Percentiles rank a stretch among this genome's conserved stretches.
These are phyloP conservation scores for Pygmarrhopalites habei DNA, from an alignment of 1,140 invertebrate species.

Conservation along the genomic window DNA sequence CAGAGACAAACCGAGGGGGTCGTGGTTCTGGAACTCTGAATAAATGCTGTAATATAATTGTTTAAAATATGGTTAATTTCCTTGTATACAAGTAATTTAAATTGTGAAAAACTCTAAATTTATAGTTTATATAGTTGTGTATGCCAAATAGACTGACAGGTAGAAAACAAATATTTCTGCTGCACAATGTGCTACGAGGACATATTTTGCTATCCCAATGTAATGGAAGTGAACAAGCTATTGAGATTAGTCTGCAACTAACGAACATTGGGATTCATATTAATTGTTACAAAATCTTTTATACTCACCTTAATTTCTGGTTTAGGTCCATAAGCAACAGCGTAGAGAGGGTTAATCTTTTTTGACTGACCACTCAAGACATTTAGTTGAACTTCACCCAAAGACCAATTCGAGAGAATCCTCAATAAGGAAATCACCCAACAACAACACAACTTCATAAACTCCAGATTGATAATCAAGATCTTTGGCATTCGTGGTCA, in stretches of 20 bases:
- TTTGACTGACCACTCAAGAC: slow-evolving; percentile 49
- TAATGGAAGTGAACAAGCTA: too few species aligned
- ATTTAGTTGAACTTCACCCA: slow-evolving; percentile 69
- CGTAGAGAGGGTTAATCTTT: slow-evolving; percentile 41
- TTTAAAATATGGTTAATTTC: too few species aligned
- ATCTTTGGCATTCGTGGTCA: slow-evolving; percentile 69
- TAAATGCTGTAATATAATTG: slow-evolving; percentile 73
- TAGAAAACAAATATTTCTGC: too few species aligned
- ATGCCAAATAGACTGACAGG: too few species aligned
- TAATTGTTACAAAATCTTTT: too few species aligned
- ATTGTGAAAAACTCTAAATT: too few species aligned
- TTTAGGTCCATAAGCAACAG: slow-evolving; percentile 54
- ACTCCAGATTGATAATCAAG: slow-evolving; percentile 67
- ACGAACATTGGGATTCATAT: too few species aligned
- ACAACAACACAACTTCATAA: slow-evolving; percentile 75
- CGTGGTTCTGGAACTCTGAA: slow-evolving; percentile 88
- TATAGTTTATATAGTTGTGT: too few species aligned
- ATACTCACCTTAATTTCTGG: slow-evolving; percentile 74
- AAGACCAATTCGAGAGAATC: slow-evolving; percentile 81
- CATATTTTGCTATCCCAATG: too few species aligned
- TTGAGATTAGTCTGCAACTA: too few species aligned
- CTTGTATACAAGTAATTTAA: too few species aligned
- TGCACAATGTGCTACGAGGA: too few species aligned
- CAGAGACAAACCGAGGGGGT: slow-evolving; percentile 76
- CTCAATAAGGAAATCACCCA: slow-evolving; percentile 82